Evolutionary conservation across 2,797 vertebrate genomes (phyloP).

Genomic region (Microctenopoma stevenorrisi): DNA sequence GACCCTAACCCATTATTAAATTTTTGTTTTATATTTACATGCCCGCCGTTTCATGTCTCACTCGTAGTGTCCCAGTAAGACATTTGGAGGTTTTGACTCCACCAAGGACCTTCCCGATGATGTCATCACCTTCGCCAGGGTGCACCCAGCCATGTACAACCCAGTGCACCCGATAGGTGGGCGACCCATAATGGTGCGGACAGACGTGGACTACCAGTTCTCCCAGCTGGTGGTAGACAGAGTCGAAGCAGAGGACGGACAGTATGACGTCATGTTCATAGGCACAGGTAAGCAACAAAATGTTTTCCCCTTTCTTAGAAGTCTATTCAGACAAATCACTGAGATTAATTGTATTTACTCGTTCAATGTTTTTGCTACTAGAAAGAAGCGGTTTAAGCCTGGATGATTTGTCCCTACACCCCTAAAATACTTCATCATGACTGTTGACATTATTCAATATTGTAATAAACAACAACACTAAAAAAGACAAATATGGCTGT

Average conservation of each 20-base stretch:
- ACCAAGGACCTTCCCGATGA: conserved; percentile 98
- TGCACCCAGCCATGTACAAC: conserved; percentile 98
- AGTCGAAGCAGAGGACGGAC: conserved; percentile 97
- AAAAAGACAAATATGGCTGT: not conserved
- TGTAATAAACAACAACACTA: too few relatives aligned
- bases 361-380: not conserved
- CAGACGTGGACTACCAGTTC: conserved; percentile 96
- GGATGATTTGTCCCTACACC: too few relatives aligned
- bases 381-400: too few relatives aligned
- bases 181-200: conserved; percentile 95
- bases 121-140: conserved; percentile 96
- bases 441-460: too few relatives aligned
- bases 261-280: conserved; percentile 99
- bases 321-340: not conserved
- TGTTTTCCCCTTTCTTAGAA: not conserved
- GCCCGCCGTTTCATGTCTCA: not conserved
- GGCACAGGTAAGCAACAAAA: conserved; percentile 88
- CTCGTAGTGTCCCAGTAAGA: conserved; percentile 95
- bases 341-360: not conserved
- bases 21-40: not conserved
- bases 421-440: not conserved
- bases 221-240: conserved; percentile 96
- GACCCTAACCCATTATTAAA: not conserved
- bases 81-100: conserved; percentile 97
- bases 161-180: conserved; percentile 94